These are phyloP conservation scores for Cephus spinipes DNA, from an alignment of 2,888 invertebrate species.

Conservation along the genomic window DNA sequence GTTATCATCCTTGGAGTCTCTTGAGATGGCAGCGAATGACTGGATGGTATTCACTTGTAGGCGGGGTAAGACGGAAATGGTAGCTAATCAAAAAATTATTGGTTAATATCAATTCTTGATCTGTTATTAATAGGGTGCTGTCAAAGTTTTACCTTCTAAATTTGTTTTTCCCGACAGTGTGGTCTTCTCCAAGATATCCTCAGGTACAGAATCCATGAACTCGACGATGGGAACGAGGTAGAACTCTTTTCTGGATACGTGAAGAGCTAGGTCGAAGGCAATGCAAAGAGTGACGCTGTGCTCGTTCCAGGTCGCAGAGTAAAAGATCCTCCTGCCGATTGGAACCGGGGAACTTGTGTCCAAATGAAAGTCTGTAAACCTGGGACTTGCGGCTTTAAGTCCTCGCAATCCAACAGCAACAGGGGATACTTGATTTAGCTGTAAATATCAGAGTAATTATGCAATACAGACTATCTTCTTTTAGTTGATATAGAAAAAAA, in stretches of 20 bases:
- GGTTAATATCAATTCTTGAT: neutral
- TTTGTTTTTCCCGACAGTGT: conserved; percentile 71
- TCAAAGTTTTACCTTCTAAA: conserved; percentile 72
- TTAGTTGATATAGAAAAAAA: neutral
- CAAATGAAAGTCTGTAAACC: conserved; percentile 80
- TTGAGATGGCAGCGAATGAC: conserved; percentile 74
- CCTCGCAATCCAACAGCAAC: conserved; percentile 78
- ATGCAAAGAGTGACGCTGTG: conserved; percentile 68
- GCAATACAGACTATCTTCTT: neutral
- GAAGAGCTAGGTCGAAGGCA: conserved; percentile 74
- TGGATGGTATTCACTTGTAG: conserved; percentile 82
- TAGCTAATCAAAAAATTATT: conserved; percentile 69
- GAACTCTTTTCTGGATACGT: conserved; percentile 72
- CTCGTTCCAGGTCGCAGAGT: conserved; percentile 78
- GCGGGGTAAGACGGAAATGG: conserved; percentile 80
- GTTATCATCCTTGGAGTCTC: conserved; percentile 69
- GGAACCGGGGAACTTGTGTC: conserved; percentile 68
- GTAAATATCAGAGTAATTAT: conserved; percentile 29
- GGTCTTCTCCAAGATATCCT: conserved; percentile 73
- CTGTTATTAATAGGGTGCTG: neutral
- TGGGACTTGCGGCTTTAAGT: conserved; percentile 79
- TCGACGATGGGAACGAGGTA: conserved; percentile 82
- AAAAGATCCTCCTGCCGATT: conserved; percentile 80
- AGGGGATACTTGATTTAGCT: conserved; percentile 79
- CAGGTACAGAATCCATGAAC: conserved; percentile 83